These are phyloP conservation scores for Loriculus beryllinus DNA, from an alignment of 2,797 vertebrate species.

Conservation along the genomic window DNA sequence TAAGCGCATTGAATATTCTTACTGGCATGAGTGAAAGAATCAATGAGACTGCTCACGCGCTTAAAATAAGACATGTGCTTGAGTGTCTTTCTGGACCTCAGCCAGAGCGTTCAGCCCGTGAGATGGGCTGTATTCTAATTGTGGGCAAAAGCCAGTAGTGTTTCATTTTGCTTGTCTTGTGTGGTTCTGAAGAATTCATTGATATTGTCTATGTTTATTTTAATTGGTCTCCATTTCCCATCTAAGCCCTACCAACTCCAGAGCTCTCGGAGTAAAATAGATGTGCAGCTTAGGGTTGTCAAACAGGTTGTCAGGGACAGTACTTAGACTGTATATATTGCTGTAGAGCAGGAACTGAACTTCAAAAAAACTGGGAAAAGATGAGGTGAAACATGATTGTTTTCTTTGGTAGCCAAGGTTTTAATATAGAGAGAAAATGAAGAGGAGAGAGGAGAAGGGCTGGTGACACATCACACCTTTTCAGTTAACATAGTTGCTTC, in stretches of 20 bases:
- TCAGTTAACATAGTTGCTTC: constrained; percentile 64
- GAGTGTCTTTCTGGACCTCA: constrained; percentile 57
- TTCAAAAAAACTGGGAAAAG: constrained; percentile 67
- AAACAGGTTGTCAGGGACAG: constrained; percentile 63
- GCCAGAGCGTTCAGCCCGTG: not conserved
- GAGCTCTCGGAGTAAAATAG: constrained; percentile 51
- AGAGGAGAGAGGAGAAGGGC: constrained; percentile 63
- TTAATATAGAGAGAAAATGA: constrained; percentile 64
- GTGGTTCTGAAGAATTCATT: constrained; percentile 62
- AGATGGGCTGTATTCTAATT: constrained; percentile 34
- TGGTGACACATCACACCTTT: constrained; percentile 63
- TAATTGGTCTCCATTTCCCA: constrained; percentile 65
- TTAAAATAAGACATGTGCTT: constrained; percentile 61
- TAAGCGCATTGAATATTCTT: constrained; percentile 65
- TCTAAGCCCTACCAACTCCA: constrained; percentile 42
- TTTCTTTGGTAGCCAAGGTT: constrained; percentile 69
- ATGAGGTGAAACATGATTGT: constrained; percentile 67
- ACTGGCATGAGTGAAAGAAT: constrained; percentile 56
- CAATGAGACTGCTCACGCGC: constrained; percentile 60
- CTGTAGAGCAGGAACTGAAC: constrained; percentile 54
- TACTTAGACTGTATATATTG: constrained; percentile 63
- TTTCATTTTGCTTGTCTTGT: constrained; percentile 60
- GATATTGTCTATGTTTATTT: constrained; percentile 67
- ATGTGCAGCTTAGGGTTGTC: constrained; percentile 60
- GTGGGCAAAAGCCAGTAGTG: constrained; percentile 43